A percentile compares a stretch with the other conserved stretches of the same genome.
phyloP scores from a whole-genome alignment of 92 coral and sea anemone species.

The Actinernus sp. region DNA sequence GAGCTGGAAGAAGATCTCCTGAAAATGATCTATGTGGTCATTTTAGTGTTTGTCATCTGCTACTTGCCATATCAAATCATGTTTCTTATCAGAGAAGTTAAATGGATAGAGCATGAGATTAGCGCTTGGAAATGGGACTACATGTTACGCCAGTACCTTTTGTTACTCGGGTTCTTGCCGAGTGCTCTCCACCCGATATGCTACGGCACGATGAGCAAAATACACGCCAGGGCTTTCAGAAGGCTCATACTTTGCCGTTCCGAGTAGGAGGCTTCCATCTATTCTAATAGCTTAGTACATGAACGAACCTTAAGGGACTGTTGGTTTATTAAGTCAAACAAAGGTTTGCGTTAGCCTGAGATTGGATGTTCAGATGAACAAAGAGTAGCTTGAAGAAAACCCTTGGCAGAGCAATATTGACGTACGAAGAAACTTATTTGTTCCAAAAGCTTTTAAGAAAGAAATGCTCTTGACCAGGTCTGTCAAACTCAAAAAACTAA shows the following conservation, averaged over 20 bases:
- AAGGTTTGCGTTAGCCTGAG: too few species aligned
- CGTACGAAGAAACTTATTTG: too few species aligned
- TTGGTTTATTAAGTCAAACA: too few species aligned
- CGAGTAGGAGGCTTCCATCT: too few species aligned
- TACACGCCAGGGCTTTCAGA: slow-evolving; percentile 10
- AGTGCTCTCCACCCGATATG: slow-evolving; percentile 45
- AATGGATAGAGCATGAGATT: not conserved
- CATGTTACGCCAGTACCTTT: not conserved
- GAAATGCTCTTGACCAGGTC: too few species aligned
- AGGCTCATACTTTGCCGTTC: slow-evolving; percentile 45
- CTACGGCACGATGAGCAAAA: slow-evolving; percentile 50
- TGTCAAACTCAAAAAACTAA: too few species aligned
- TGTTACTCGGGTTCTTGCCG: slow-evolving; percentile 24
- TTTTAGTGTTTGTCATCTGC: slow-evolving; percentile 23
- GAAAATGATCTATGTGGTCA: slow-evolving; percentile 33
- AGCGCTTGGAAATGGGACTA: slow-evolving; percentile 1
- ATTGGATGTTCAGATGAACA: too few species aligned
- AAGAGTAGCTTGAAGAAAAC: too few species aligned
- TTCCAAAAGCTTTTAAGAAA: too few species aligned
- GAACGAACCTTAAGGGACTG: too few species aligned
- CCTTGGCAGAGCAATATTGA: too few species aligned
- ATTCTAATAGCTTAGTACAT: too few species aligned
- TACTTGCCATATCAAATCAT: slow-evolving; percentile 44
- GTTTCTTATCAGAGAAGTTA: slow-evolving; percentile 8
- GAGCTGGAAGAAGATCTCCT: slow-evolving; percentile 38